Evolutionary conservation across 2,797 vertebrate genomes (phyloP), one percentile per base, ranked within the genome.

Genomic region (Helicolenus hilgendorfi): DNA sequence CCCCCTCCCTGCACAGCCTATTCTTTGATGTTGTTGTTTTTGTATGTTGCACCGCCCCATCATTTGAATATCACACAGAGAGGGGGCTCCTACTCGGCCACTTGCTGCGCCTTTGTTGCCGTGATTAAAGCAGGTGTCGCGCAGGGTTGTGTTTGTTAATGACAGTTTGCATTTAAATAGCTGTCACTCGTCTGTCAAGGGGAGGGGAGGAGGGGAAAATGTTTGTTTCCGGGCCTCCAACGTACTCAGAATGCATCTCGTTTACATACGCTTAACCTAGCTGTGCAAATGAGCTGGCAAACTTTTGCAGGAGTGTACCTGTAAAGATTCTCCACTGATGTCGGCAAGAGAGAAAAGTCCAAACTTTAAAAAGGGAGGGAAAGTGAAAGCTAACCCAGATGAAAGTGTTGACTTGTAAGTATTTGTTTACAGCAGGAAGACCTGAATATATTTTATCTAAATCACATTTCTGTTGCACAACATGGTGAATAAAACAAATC

Each of bases 41-140:
- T 96, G 88, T 88, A 72, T 89, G 96, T 95, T 93, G 93, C 77
- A 93, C 92, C 96, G 95, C 95, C 96, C 96, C 96, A 83, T 98
- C 94, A 98, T 98, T 98, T 98, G 97, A 98, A 98, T 98, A 98
- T 98, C 97, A 98, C 92, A 98, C 96, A 87, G 94, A 96, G 97
- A 70, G 72, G 94, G 92, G 92, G 93, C 94, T 85, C 95, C 95
- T 93, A 91, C 90, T 91, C 94, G 96, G 96, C 98, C 96, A 85
- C 95, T 95, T 73, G 93, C 92, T 95, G 84, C 83, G 94, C 96
- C 95, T 96, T 97, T 96, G 94, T 97, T 97, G 95, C 85, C 86
- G 75, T 97, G 97, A 97, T 98, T 97, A 96, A 96, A 97, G 96
- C 95, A 98, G 97, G 97, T 97, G 94, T 97, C 94, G 91, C 96